These are phyloP conservation scores for Calyptommatus sinebrachiatus DNA, from an alignment of 2,113 vertebrate species.

Conservation along the genomic window DNA sequence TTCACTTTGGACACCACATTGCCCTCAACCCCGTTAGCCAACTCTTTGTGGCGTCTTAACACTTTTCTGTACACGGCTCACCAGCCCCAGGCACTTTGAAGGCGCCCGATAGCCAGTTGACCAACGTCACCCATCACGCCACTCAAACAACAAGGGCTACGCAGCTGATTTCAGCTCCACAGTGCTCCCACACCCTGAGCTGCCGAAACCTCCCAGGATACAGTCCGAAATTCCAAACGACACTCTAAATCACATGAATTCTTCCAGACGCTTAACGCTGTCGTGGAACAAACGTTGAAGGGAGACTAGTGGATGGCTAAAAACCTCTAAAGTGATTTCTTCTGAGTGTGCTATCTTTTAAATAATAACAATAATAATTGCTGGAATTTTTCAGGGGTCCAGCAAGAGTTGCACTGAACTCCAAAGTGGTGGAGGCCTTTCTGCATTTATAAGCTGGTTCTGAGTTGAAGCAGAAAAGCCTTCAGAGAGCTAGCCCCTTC, in stretches of 20 bases:
- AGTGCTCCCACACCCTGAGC: neutral
- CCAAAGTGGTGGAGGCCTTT: conserved; percentile 42
- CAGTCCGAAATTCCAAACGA: neutral
- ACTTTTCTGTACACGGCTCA: conserved; percentile 4
- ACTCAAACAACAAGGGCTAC: conserved; percentile 51
- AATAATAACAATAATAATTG: conserved; percentile 5
- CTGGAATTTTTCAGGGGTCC: conserved; percentile 46
- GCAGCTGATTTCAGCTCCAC: conserved; percentile 3
- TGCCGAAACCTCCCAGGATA: conserved; percentile 12
- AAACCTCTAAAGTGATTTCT: conserved; percentile 39
- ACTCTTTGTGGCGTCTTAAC: conserved; percentile 40
- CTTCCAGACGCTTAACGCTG: conserved; percentile 15
- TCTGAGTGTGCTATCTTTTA: conserved; percentile 11
- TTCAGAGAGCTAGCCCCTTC: conserved; percentile 42
- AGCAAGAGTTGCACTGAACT: conserved; percentile 52
- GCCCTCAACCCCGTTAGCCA: conserved; percentile 35
- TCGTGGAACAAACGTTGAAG: neutral
- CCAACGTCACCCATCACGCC: conserved; percentile 21
- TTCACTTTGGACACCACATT: conserved; percentile 44
- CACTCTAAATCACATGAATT: neutral
- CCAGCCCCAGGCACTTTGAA: conserved; percentile 45
- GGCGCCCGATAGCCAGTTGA: conserved; percentile 27
- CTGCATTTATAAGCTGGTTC: conserved; percentile 48
- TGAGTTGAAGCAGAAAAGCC: conserved; percentile 46
- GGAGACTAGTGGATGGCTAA: conserved; percentile 30